Evolutionary conservation across 2,888 invertebrate genomes (phyloP), one percentile per base, ranked within the genome.

Genomic region (Caenorhabditis sp.): DNA sequence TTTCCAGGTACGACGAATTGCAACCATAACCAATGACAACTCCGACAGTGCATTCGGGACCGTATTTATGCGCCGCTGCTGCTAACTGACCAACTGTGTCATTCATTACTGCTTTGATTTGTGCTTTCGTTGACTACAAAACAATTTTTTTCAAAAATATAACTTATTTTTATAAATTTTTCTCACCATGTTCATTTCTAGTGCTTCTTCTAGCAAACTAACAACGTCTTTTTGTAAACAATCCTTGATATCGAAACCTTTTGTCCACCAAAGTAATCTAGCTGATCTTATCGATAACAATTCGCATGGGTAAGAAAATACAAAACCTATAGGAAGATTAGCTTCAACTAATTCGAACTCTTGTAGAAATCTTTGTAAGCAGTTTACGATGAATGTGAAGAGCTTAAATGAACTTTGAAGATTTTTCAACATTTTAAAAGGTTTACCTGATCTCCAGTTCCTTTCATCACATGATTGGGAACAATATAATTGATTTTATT

Each of bases 101-200:
- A 75, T 88, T 88, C 88, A 88, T 88, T 60, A 88, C 87, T 8
- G 87, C 88, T 57, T 86, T 88, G 66, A 88, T 85, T 54, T 82
- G 81, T 17, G 86, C 88, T 67, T 84, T 82, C 21, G 86, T 84
- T 1, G 82, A 82, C 86, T 87, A 62, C n/a, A n/a, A 69, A 85
- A 81, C 19, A 17, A 24, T 24, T 50, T 19, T 4, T 31, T 6
- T n/a, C 17, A 17, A 14, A 37, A 37, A 37, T 10, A 37, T 21
- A 62, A 49, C 53, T 57, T 17, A 12, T 19, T 62, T 50, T 37
- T 37, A 37, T 8, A 37, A 37, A 37, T 37, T 37, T 37, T 37
- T 10, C 58, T 23, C 24, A 84, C 85, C 87, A 86, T 85, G 61
- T 87, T 87, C 78, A 87, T 70, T 36, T 88, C 86, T 37, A 87